Percentiles rank a stretch among this genome's conserved stretches.
Conservation (phyloP, 2,888 invertebrate genomes). For the Thereva unica region DNA sequence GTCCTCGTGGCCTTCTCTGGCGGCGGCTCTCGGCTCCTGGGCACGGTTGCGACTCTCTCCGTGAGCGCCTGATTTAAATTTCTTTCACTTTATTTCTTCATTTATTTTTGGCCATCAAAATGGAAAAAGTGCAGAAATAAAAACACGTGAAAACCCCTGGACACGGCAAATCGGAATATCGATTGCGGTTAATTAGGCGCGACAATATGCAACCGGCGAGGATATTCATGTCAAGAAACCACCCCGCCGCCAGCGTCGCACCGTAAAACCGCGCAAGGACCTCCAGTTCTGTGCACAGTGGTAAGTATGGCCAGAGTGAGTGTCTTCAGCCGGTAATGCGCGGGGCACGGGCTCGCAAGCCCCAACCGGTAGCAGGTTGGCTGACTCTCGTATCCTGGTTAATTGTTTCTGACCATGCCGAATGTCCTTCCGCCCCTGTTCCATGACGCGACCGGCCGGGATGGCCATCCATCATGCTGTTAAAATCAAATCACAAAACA, state of each 20-base stretch:
- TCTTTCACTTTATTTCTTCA: not conserved
- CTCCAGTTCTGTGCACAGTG: too few species aligned
- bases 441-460: conserved; percentile 11
- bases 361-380: not conserved
- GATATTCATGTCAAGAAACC: conserved; percentile 9
- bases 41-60: not conserved
- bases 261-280: conserved; percentile 18
- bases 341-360: not conserved
- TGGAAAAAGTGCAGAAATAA: conserved; percentile 30
- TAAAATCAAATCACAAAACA: conserved; percentile 48
- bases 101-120: not conserved
- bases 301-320: not conserved
- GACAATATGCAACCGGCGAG: conserved; percentile 24
- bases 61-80: conserved; percentile 1
- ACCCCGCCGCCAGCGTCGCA: not conserved
- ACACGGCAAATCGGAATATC: conserved; percentile 46
- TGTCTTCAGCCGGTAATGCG: conserved; percentile 2
- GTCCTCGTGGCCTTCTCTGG: conserved; percentile 27
- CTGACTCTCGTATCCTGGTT: conserved; percentile 13
- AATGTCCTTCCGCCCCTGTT: conserved; percentile 4
- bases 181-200: conserved; percentile 45
- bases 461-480: conserved; percentile 47
- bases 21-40: not conserved
- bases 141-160: conserved; percentile 38
- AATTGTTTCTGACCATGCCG: conserved; percentile 34